Evolutionary conservation across 2,888 invertebrate genomes (phyloP), one percentile per base, ranked within the genome.

Genomic region (Cataglyphis albicans): DNA sequence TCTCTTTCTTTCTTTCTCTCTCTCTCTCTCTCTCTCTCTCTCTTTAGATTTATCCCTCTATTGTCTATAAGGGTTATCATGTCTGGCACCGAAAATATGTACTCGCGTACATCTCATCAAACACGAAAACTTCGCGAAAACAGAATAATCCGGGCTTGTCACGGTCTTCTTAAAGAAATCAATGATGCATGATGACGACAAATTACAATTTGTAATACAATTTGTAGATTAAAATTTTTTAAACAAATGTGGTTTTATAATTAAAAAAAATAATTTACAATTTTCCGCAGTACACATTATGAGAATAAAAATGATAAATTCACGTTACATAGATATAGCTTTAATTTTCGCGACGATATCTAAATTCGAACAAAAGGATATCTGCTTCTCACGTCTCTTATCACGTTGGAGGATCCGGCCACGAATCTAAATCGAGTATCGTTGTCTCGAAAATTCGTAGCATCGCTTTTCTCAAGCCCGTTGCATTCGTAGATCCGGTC

Each of bases 11-110:
- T 86, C 82, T 48, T 29, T 55, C 21, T 48, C n/a, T 48, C 44
- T 63, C 78, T 52, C 59, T 6, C 82, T 48, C 35, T 55, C 21
- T 48, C n/a, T 48, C 44, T 63, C 78, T 52, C 59, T 6, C 72
- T 25, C 78, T 67, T 21, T 76, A 81, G 84, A 89, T 82, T 87
- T 86, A 85, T 88, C 86, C 81, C 78, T 76, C 88, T 86, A 89
- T 91, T 91, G 90, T 90, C 88, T 86, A 86, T 83, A 70, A 44
- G 10, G 44, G 70, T 70, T 80, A 59, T 70, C 67, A 61, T 57
- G 82, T 44, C 55, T 81, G 72, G 48, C 59, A 63, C 76, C 75
- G 32, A 81, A 74, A 81, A 64, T 74, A 81, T 64, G 81, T 55
- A 76, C 63, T 68, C 81, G 81, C 29, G 55, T 52, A 55, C 64